These are phyloP conservation scores for Salpingus planirostris DNA, from an alignment of 2,888 invertebrate species.

Conservation along the genomic window DNA sequence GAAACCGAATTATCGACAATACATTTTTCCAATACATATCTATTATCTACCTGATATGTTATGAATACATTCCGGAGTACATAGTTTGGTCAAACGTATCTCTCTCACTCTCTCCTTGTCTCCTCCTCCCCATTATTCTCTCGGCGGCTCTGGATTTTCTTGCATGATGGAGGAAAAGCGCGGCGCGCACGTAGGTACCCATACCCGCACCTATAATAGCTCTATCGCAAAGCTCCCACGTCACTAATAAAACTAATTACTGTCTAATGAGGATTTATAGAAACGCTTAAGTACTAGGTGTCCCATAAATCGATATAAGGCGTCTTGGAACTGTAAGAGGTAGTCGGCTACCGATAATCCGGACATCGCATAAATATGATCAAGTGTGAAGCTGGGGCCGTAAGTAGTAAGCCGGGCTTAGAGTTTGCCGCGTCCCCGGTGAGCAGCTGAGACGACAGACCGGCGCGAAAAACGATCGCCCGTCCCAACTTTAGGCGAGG, in stretches of 20 bases:
- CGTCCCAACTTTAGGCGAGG: slow-evolving; percentile 29
- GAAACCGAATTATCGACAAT: too few relatives aligned
- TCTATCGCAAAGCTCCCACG: slow-evolving; percentile 11
- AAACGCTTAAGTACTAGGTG: slow-evolving; percentile 35
- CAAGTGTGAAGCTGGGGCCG: slow-evolving; percentile 44
- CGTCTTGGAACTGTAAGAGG: slow-evolving; percentile 40
- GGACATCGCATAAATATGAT: slow-evolving; percentile 46
- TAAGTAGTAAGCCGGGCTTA: slow-evolving; percentile 43
- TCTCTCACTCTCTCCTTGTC: too few relatives aligned
- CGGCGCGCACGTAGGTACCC: slow-evolving; percentile 8
- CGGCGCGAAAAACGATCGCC: slow-evolving; percentile 32
- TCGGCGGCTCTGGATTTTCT: too few relatives aligned
- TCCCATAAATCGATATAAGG: slow-evolving; percentile 42
- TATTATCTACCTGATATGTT: too few relatives aligned
- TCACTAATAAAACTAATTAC: slow-evolving; percentile 32
- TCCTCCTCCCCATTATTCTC: too few relatives aligned
- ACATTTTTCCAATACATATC: too few relatives aligned
- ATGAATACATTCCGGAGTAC: too few relatives aligned
- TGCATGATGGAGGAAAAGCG: background rate
- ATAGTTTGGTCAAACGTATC: too few relatives aligned
- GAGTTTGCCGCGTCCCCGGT: slow-evolving; percentile 39
- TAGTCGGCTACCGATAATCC: slow-evolving; percentile 43
- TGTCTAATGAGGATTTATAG: slow-evolving; percentile 39
- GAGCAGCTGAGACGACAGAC: slow-evolving; percentile 39
- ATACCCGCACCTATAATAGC: too few relatives aligned